These are phyloP conservation scores for Sphecodes monilicornis DNA, from an alignment of 2,888 invertebrate species.

Conservation along the genomic window DNA sequence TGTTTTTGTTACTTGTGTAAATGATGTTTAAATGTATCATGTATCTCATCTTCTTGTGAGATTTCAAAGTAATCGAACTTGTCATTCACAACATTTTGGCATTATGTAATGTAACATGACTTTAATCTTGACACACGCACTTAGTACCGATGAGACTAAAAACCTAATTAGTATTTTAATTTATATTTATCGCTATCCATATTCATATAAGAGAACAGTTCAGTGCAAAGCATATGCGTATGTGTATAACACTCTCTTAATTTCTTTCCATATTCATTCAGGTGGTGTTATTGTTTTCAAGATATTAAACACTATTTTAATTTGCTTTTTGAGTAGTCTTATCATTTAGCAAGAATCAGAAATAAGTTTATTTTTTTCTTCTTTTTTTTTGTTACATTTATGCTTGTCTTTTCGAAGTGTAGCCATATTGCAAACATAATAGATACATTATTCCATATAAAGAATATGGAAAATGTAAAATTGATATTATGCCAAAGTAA, in stretches of 20 bases:
- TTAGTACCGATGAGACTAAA: slow-evolving; percentile 52
- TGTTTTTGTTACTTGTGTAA: slow-evolving; percentile 25
- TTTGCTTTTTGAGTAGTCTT: slow-evolving; percentile 20
- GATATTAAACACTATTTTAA: slow-evolving; percentile 8
- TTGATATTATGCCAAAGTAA: slow-evolving; percentile 9
- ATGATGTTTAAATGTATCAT: slow-evolving; percentile 11
- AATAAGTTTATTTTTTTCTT: slow-evolving; percentile 9
- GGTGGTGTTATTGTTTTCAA: slow-evolving; percentile 10
- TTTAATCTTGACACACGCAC: slow-evolving; percentile 35
- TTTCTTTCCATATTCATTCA: slow-evolving; percentile 28
- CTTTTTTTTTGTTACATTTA: background rate
- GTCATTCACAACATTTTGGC: slow-evolving; percentile 40
- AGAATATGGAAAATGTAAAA: slow-evolving; percentile 9
- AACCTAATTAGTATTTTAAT: slow-evolving; percentile 34
- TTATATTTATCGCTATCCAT: slow-evolving; percentile 21
- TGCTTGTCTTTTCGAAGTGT: slow-evolving; percentile 1
- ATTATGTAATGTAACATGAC: slow-evolving; percentile 36
- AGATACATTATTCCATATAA: slow-evolving; percentile 12
- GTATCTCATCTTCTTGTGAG: slow-evolving; percentile 19
- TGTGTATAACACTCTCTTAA: slow-evolving; percentile 23
- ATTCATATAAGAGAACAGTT: slow-evolving; percentile 19
- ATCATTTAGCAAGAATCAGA: slow-evolving; percentile 13
- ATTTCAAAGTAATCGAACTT: slow-evolving; percentile 38
- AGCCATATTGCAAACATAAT: background rate
- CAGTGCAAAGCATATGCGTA: slow-evolving; percentile 11